Conservation (phyloP, 2,888 invertebrate genomes). For the Listrodromus nycthemerus region DNA sequence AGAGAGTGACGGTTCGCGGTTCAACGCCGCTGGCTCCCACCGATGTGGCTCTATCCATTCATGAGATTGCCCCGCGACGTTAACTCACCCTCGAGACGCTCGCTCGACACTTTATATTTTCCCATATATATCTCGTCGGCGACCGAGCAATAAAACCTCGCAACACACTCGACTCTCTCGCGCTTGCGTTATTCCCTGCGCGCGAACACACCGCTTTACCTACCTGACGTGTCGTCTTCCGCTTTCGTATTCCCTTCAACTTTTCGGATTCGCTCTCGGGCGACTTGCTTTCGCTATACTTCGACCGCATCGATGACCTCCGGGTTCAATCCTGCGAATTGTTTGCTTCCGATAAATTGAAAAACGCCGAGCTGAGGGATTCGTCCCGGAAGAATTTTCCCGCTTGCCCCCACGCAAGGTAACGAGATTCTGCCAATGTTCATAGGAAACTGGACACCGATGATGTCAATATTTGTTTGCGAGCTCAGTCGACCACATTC, state of each 20-base stretch:
- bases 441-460: no score
- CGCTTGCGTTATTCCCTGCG: constrained; percentile 52
- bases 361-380: constrained; percentile 23
- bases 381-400: background rate
- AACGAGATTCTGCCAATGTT: no score
- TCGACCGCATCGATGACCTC: constrained; percentile 23
- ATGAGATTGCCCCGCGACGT: constrained; percentile 65
- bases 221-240: constrained; percentile 32
- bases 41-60: constrained; percentile 60
- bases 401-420: background rate
- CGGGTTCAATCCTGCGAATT: constrained; percentile 59
- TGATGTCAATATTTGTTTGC: no score
- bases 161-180: constrained; percentile 54
- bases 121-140: constrained; percentile 55
- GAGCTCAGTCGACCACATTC: background rate
- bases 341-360: constrained; percentile 59
- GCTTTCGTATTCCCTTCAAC: constrained; percentile 50
- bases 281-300: constrained; percentile 19
- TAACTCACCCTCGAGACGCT: constrained; percentile 62
- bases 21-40: constrained; percentile 52
- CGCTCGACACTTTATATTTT: constrained; percentile 57
- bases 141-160: constrained; percentile 61
- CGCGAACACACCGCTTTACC: constrained; percentile 2
- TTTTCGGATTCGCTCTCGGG: constrained; percentile 40
- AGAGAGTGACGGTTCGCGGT: constrained; percentile 66